Evolutionary conservation across 2,888 invertebrate genomes (phyloP).

Genomic region (Hirtodrosophila trivittata): DNA sequence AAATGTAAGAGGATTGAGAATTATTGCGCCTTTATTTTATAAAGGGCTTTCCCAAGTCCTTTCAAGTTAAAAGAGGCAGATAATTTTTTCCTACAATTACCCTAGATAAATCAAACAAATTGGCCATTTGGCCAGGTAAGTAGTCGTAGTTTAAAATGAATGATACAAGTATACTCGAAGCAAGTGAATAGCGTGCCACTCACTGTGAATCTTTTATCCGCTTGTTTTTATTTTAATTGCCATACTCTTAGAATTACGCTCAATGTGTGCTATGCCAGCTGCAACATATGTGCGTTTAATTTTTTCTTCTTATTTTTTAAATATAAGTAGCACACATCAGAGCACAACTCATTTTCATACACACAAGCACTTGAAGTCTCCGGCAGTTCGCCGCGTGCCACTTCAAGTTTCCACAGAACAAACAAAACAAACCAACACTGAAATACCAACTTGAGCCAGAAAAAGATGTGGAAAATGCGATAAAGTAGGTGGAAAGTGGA

Average conservation of each 20-base stretch:
- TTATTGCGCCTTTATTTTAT: constrained; percentile 16
- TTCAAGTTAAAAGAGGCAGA: neutral
- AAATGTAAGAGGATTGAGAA: constrained; percentile 4
- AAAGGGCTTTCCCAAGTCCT: neutral
- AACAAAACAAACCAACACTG: constrained; percentile 54
- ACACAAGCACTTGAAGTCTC: constrained; percentile 42
- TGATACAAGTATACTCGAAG: too few species aligned
- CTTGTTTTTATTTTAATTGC: constrained; percentile 49
- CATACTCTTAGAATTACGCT: constrained; percentile 29
- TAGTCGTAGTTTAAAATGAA: neutral
- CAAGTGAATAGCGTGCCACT: neutral
- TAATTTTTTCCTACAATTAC: too few species aligned
- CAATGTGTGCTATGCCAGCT: constrained; percentile 27
- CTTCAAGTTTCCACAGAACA: constrained; percentile 37
- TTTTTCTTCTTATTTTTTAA: constrained; percentile 53
- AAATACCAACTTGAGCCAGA: constrained; percentile 38
- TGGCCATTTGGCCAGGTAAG: neutral
- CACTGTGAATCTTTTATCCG: constrained; percentile 9
- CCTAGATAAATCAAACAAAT: neutral
- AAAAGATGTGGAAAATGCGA: constrained; percentile 63
- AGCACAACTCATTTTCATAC: constrained; percentile 7
- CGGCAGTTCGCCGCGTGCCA: constrained; percentile 10
- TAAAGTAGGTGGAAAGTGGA: constrained; percentile 55
- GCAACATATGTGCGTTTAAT: constrained; percentile 1
- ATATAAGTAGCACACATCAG: constrained; percentile 38